These are phyloP conservation scores for Phallusia fumigata DNA, from an alignment of 23 tunicate species.

Conservation along the genomic window DNA sequence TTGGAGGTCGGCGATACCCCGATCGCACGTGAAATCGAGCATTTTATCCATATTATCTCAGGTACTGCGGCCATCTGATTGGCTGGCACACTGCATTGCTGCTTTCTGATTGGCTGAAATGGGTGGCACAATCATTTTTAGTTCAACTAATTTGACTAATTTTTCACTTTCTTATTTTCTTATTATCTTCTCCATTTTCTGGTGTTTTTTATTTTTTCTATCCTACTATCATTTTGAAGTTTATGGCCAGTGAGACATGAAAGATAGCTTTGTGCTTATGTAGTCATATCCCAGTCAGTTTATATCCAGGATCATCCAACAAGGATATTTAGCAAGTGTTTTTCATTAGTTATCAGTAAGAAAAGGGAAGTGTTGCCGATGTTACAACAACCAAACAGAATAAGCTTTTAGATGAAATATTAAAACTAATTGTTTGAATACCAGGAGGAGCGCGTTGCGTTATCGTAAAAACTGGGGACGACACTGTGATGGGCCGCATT, in stretches of 20 bases:
- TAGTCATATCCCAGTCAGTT: too few species aligned
- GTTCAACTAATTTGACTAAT: not conserved
- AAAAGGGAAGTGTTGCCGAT: too few species aligned
- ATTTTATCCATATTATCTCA: slow-evolving; percentile 97
- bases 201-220: not conserved
- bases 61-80: slow-evolving; percentile 37
- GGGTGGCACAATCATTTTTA: not conserved
- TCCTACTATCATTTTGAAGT: not conserved
- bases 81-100: slow-evolving; percentile 4
- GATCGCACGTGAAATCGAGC: slow-evolving; percentile 94
- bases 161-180: not conserved
- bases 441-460: too few species aligned
- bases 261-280: too few species aligned
- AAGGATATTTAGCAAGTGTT: too few species aligned
- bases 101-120: not conserved
- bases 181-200: not conserved
- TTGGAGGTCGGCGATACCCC: slow-evolving; percentile 98
- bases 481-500: slow-evolving; percentile 73
- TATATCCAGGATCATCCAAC: too few species aligned
- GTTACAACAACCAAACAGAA: too few species aligned
- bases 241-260: not conserved
- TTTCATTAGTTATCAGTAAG: too few species aligned
- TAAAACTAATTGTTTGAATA: too few species aligned
- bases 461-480: slow-evolving; percentile 24
- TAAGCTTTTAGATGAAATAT: too few species aligned